Base-by-base conservation (phyloP, 2,797 vertebrate species). In the Microctenopoma stevenorrisi region DNA sequence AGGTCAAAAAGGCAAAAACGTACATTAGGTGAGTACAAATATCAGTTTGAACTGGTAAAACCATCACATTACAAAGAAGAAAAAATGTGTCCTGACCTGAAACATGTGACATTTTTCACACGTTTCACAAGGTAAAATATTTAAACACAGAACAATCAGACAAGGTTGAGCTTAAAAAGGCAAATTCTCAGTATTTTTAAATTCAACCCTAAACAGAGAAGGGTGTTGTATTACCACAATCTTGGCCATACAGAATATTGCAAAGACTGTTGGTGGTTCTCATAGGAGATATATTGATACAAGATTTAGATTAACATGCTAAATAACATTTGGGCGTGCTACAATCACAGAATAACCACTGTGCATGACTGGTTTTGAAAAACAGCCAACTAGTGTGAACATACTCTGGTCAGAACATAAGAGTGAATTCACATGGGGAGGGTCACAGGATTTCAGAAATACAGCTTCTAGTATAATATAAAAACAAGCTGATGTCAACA, bases 401-500 rank as follows among this genome's bases (percentile, higher is more conserved):
- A 11, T 22, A 28, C n/a, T 51, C 30, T 22, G 22, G 13, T 42
- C n/a, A 47, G 37, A 63, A 15, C 62, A 43, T 7, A 2, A 18
- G 22, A 40, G 13, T 49, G 15, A 57, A 28, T 59, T 63, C 3
- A 49, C 52, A 57, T n/a, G 8, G 18, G 38, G 54, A 42, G 42
- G 13, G 4, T 44, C 3, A 15, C 13, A 33, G 7, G 18, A 46
- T 43, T 64, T 69, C 15, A 58, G 16, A 68, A 51, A 65, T 71
- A 52, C 14, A 38, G 7, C 43, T 66, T 58, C 56, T 2, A 46
- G 30, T 28, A 52, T 49, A 52, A 35, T 51, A 83, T 63, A 35
- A 77, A 70, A 78, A 67, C 40, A 52, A 58, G 7, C 15, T 12
- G 26, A 64, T 54, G 56, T 70, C 18, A 37, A 52, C 58, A 52